These are phyloP conservation scores for Arctocebus calabarensis DNA, from an alignment of 2,797 vertebrate species.

Conservation along the genomic window DNA sequence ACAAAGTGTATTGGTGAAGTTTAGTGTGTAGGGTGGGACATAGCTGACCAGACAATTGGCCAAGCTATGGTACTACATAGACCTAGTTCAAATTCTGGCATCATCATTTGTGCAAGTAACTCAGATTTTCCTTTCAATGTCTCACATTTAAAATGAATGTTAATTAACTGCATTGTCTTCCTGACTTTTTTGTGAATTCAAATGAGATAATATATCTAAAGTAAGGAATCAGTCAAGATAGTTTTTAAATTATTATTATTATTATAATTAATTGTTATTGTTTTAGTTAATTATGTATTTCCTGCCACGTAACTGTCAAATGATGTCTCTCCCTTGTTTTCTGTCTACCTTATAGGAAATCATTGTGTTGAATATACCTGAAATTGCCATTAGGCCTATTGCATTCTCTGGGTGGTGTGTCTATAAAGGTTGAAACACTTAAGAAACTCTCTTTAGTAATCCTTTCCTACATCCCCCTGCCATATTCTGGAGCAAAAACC, in stretches of 20 bases:
- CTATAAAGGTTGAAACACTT: not conserved
- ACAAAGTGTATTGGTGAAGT: not conserved
- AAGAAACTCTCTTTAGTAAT: not conserved
- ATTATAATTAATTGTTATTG: no score
- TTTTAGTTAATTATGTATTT: conserved; percentile 1
- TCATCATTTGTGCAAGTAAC: not conserved
- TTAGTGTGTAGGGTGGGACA: not conserved
- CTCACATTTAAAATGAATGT: not conserved
- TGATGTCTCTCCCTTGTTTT: not conserved
- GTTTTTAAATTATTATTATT: no score
- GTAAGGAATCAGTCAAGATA: not conserved
- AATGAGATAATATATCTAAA: not conserved
- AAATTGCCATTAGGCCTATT: not conserved
- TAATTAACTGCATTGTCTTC: not conserved
- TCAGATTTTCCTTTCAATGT: not conserved
- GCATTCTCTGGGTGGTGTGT: not conserved
- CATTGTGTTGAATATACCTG: not conserved
- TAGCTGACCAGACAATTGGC: not conserved
- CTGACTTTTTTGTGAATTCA: not conserved
- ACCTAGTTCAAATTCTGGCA: not conserved
- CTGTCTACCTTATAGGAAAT: conserved; percentile 1
- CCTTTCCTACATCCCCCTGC: not conserved
- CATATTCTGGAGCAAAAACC: not conserved
- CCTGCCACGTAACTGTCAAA: not conserved
- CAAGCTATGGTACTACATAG: not conserved